Conservation (phyloP, 2,113 vertebrate species). For the Phalacrocorax pelagicus region DNA sequence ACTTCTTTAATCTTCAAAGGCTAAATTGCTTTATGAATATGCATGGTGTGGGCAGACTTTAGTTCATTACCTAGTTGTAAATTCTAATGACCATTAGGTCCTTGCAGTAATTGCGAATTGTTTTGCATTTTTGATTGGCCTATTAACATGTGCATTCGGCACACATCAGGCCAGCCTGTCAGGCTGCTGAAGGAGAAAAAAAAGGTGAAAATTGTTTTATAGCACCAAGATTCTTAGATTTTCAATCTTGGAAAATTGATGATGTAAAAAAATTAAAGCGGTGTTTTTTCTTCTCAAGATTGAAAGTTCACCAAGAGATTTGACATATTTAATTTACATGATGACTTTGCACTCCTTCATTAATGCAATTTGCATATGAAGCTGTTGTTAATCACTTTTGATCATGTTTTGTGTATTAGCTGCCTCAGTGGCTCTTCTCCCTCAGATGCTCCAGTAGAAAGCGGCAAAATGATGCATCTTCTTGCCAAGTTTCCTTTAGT, state of each 20-base stretch:
- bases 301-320: conserved; percentile 96
- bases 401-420: conserved; percentile 92
- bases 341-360: conserved; percentile 98
- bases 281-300: conserved; percentile 90
- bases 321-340: conserved; percentile 99
- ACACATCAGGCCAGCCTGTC: conserved; percentile 97
- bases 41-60: conserved; percentile 99
- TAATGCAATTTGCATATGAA: conserved; percentile 94
- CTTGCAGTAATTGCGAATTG: conserved; percentile 99
- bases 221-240: conserved; percentile 86
- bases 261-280: conserved; percentile 94
- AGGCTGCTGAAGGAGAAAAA: conserved; percentile 87
- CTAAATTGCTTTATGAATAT: conserved; percentile 99
- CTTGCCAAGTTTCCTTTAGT: conserved; percentile 87
- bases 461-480: conserved; percentile 84
- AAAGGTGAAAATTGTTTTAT: conserved; percentile 92
- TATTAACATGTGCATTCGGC: conserved; percentile 98
- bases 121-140: conserved; percentile 99
- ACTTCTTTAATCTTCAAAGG: conserved; percentile 99
- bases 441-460: conserved; percentile 84
- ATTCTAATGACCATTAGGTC: conserved; percentile 99
- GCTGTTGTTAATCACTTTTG: conserved; percentile 94
- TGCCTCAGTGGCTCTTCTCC: conserved; percentile 87
- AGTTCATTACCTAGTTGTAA: conserved; percentile 99
- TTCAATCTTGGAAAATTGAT: conserved; percentile 85